Evolutionary conservation across 2,797 vertebrate genomes (phyloP).

Genomic region (Oceanodroma leucorhoa): DNA sequence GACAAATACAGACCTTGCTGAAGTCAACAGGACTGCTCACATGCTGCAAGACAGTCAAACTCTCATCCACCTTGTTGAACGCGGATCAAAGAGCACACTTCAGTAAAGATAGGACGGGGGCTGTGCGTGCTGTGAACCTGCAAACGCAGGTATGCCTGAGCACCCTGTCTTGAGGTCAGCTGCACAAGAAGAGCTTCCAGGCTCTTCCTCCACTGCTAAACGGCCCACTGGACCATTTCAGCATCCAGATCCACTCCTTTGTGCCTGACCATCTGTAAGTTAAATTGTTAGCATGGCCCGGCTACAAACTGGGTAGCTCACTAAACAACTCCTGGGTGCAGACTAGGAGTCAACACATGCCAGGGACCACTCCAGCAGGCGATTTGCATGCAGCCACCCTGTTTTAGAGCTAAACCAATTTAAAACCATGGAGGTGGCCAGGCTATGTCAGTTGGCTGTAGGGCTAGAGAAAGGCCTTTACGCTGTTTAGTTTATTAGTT

Average conservation of each 20-base stretch:
- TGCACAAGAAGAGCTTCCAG: neutral
- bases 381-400: neutral
- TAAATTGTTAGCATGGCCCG: neutral
- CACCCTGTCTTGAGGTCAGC: neutral
- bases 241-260: neutral
- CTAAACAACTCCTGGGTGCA: neutral
- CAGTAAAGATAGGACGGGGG: neutral
- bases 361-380: rapidly evolving
- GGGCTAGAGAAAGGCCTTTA: neutral
- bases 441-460: neutral
- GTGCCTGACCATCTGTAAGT: neutral
- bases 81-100: neutral
- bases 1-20: neutral
- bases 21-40: neutral
- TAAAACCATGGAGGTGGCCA: neutral
- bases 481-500: neutral
- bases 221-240: neutral
- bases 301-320: neutral
- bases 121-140: neutral
- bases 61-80: neutral
- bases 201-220: neutral
- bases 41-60: neutral
- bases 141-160: neutral
- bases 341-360: neutral
- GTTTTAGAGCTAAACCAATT: neutral